These are phyloP conservation scores for Balearica regulorum DNA, from an alignment of 2,797 vertebrate species.

Conservation along the genomic window DNA sequence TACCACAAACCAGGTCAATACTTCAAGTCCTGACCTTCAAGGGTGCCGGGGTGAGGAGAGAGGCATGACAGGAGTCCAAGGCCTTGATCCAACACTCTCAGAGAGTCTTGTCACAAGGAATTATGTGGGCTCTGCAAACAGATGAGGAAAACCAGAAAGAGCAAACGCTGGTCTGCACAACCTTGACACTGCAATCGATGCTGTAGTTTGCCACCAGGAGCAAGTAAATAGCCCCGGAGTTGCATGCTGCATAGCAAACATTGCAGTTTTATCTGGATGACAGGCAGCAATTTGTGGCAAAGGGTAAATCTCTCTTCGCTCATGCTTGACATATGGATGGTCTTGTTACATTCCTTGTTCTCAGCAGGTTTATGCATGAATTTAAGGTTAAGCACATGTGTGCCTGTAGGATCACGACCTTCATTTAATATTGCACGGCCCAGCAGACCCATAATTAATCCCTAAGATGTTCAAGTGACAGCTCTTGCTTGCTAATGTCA, in stretches of 20 bases:
- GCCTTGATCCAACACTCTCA: not conserved
- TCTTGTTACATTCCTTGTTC: not conserved
- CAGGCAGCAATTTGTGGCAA: conserved; percentile 48
- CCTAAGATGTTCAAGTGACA: not conserved
- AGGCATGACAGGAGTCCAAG: not conserved
- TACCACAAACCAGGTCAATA: not conserved
- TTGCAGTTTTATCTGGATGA: not conserved
- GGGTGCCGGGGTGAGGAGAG: not conserved
- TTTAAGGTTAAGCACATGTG: conserved; percentile 16
- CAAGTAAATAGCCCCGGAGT: not conserved
- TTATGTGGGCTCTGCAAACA: conserved; percentile 5
- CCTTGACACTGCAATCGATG: conserved; percentile 27
- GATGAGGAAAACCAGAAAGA: conserved; percentile 27
- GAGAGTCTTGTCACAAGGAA: not conserved
- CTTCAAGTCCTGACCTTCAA: not conserved
- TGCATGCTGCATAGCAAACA: conserved; percentile 29
- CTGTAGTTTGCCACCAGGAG: not conserved
- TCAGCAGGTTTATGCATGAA: not conserved
- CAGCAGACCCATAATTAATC: conserved; percentile 7
- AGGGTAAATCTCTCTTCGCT: conserved; percentile 27
- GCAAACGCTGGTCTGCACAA: not conserved
- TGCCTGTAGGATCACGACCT: not conserved
- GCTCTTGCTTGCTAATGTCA: not conserved
- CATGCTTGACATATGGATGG: not conserved
- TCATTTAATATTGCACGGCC: not conserved